phyloP scores from a whole-genome alignment of 2,797 vertebrate genomes.

The Lindbergichthys nudifrons region DNA sequence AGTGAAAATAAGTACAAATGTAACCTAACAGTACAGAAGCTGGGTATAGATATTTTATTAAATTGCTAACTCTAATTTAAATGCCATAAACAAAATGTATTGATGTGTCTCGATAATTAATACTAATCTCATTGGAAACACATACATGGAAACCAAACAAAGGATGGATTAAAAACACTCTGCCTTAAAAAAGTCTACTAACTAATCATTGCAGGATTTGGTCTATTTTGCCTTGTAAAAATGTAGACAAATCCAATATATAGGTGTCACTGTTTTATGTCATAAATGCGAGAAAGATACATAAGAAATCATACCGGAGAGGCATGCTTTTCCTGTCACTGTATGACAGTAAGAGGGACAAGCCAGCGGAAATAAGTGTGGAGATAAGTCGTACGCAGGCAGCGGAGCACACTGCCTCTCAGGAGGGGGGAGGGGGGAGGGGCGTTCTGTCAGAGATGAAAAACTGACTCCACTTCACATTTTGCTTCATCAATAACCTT shows the following conservation, averaged over 20 bases:
- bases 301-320: conserved; percentile 30
- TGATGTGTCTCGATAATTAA: conserved; percentile 3
- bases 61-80: no score
- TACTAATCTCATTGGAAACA: conserved; percentile 4
- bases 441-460: conserved; percentile 53
- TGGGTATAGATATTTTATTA: no score
- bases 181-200: not conserved
- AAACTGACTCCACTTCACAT: conserved; percentile 75
- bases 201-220: not conserved
- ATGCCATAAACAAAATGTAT: not conserved
- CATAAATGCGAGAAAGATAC: conserved; percentile 27
- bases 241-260: not conserved
- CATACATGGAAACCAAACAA: not conserved
- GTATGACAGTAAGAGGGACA: conserved; percentile 60
- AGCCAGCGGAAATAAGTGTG: conserved; percentile 70
- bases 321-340: conserved; percentile 37
- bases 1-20: not conserved
- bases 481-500: conserved; percentile 75
- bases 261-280: conserved; percentile 1
- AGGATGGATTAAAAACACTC: not conserved
- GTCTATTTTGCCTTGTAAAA: conserved; percentile 12
- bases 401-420: conserved; percentile 62
- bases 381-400: conserved; percentile 67
- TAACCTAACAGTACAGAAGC: not conserved
- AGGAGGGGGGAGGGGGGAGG: conserved; percentile 50